These are phyloP conservation scores for Cyclargus thomasi DNA, from an alignment of 1,140 invertebrate species.

Conservation along the genomic window DNA sequence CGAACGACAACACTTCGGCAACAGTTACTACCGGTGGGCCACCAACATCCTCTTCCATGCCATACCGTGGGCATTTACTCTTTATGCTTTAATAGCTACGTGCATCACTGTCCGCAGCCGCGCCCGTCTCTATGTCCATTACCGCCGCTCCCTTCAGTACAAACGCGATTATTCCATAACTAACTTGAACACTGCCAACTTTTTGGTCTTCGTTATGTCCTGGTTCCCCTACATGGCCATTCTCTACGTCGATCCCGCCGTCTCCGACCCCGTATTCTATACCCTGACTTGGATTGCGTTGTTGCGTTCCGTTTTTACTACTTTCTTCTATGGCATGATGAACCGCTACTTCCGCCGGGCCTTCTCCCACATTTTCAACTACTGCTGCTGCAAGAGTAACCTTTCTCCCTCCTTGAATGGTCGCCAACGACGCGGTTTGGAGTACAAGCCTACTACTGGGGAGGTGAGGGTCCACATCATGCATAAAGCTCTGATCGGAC, in stretches of 20 bases:
- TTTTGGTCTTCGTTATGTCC: slow-evolving; percentile 78
- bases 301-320: slow-evolving; percentile 81
- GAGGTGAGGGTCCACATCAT: slow-evolving; percentile 88
- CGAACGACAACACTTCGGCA: slow-evolving; percentile 59
- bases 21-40: slow-evolving; percentile 72
- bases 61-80: slow-evolving; percentile 73
- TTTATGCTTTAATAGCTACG: slow-evolving; percentile 71
- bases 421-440: slow-evolving; percentile 75
- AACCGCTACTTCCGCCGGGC: slow-evolving; percentile 84
- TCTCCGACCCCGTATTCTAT: slow-evolving; percentile 76
- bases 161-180: slow-evolving; percentile 79
- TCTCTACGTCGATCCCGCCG: slow-evolving; percentile 71
- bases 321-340: slow-evolving; percentile 79
- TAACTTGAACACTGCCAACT: slow-evolving; percentile 80
- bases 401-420: slow-evolving; percentile 77
- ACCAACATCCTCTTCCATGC: slow-evolving; percentile 76
- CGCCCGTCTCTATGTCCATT: slow-evolving; percentile 70
- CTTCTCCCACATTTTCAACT: slow-evolving; percentile 86
- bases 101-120: slow-evolving; percentile 60
- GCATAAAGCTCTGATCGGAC: slow-evolving; percentile 44
- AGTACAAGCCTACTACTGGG: slow-evolving; percentile 74
- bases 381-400: slow-evolving; percentile 89
- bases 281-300: slow-evolving; percentile 81
- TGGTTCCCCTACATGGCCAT: slow-evolving; percentile 83
- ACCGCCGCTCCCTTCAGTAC: slow-evolving; percentile 79